Evolutionary conservation across 2,888 invertebrate genomes (phyloP).

Genomic region (Drosophila hamatofila): DNA sequence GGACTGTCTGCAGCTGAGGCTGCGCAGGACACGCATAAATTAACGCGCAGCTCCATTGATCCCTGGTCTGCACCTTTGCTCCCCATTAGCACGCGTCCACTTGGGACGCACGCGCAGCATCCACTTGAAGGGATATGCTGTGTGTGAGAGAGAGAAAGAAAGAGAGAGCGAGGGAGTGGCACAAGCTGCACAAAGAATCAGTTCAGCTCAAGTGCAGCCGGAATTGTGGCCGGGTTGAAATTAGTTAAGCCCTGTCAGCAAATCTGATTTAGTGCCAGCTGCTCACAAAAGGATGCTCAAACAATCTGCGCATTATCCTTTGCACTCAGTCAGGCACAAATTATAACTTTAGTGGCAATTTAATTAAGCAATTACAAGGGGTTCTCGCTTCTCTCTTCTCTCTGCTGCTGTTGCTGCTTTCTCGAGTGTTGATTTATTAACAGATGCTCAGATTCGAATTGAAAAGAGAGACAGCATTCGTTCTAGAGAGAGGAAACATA

Average conservation of each 20-base stretch:
- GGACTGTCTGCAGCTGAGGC: constrained; percentile 68
- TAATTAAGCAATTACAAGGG: constrained; percentile 79
- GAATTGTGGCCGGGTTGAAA: constrained; percentile 74
- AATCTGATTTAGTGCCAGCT: constrained; percentile 83
- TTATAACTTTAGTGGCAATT: constrained; percentile 78
- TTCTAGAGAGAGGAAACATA: not conserved
- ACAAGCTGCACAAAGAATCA: constrained; percentile 65
- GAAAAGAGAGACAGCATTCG: not conserved
- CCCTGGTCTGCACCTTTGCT: constrained; percentile 74
- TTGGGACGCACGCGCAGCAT: constrained; percentile 64
- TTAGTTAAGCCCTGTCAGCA: constrained; percentile 82
- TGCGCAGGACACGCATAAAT: constrained; percentile 74
- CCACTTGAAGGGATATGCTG: constrained; percentile 50
- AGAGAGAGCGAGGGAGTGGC: constrained; percentile 1
- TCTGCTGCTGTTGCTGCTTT: not conserved
- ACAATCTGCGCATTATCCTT: constrained; percentile 12
- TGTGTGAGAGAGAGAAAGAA: not conserved
- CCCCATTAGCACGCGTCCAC: constrained; percentile 82
- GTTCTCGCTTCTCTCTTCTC: constrained; percentile 9
- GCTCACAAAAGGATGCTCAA: constrained; percentile 48
- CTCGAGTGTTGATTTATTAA: constrained; percentile 69
- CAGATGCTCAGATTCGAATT: constrained; percentile 17
- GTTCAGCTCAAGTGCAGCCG: constrained; percentile 63
- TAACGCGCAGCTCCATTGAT: constrained; percentile 46
- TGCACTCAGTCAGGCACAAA: constrained; percentile 45